These are phyloP conservation scores for Harlomillsia oculata DNA, from an alignment of 1,140 invertebrate species.

Conservation along the genomic window DNA sequence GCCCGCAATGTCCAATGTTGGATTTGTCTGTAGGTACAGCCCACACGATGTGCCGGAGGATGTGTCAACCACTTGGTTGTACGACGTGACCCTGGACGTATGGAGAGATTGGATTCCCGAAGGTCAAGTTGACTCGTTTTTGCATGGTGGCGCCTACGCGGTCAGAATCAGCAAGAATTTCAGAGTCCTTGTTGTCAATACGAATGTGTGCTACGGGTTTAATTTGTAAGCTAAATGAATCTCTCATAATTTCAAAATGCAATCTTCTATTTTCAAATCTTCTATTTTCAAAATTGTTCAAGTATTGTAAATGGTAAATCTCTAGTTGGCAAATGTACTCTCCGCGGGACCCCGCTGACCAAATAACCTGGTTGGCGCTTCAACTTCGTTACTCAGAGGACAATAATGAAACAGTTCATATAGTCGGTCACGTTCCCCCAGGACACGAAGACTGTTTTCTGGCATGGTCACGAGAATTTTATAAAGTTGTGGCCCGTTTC, in stretches of 20 bases:
- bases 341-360: slow-evolving; percentile 46
- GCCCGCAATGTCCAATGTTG: too few species aligned
- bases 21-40: slow-evolving; percentile 13
- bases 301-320: neutral
- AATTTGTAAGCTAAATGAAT: slow-evolving; percentile 12
- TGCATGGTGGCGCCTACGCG: slow-evolving; percentile 47
- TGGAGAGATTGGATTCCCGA: slow-evolving; percentile 42
- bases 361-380: too few species aligned
- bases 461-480: slow-evolving; percentile 28
- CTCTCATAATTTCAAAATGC: neutral
- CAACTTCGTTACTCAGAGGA: slow-evolving; percentile 14
- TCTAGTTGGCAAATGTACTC: slow-evolving; percentile 49
- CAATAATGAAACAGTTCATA: slow-evolving; percentile 23
- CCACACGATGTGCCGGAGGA: slow-evolving; percentile 22
- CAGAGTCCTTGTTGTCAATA: slow-evolving; percentile 47
- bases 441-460: slow-evolving; percentile 26
- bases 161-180: slow-evolving; percentile 43
- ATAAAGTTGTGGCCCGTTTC: slow-evolving; percentile 25
- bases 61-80: slow-evolving; percentile 39
- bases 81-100: slow-evolving; percentile 38
- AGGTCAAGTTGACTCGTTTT: slow-evolving; percentile 37
- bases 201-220: slow-evolving; percentile 26
- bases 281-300: too few species aligned
- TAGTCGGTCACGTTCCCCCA: slow-evolving; percentile 34
- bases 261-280: too few species aligned